Evolutionary conservation across 2,888 invertebrate species (phyloP).

Genomic region (Agrochola lychnidis): DNA sequence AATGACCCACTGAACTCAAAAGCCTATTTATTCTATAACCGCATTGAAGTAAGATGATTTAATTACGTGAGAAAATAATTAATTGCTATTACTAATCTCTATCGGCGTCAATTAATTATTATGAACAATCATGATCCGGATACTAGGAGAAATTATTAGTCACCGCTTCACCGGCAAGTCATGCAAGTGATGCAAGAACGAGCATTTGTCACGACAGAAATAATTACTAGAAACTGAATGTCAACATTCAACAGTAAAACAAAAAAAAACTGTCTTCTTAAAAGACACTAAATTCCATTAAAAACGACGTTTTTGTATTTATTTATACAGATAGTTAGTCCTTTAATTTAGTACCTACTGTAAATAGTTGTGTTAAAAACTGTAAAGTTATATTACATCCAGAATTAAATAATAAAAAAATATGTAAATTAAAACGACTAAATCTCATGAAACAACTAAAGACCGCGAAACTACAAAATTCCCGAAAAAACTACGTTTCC

Average conservation of each 20-base stretch:
- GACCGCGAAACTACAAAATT: neutral
- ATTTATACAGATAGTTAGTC: too few species aligned
- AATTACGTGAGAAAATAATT: constrained; percentile 4
- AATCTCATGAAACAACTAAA: neutral
- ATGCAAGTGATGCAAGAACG: constrained; percentile 22
- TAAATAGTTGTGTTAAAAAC: too few species aligned
- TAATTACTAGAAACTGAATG: neutral
- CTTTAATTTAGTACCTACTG: too few species aligned
- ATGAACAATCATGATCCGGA: constrained; percentile 15
- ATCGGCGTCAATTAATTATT: neutral
- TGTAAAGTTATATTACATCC: too few species aligned
- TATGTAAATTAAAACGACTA: neutral
- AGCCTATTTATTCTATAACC: neutral
- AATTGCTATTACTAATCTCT: constrained; percentile 4
- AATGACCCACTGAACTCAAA: neutral
- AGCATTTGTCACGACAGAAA: neutral
- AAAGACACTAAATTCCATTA: neutral
- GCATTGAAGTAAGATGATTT: neutral
- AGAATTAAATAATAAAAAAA: too few species aligned
- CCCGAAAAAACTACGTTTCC: neutral
- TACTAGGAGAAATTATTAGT: constrained; percentile 35
- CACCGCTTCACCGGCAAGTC: neutral
- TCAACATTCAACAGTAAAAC: neutral
- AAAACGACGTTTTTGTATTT: neutral
- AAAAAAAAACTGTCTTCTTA: neutral